Base-by-base conservation (phyloP, 2,888 invertebrate genomes). In the Papilio protenor region DNA sequence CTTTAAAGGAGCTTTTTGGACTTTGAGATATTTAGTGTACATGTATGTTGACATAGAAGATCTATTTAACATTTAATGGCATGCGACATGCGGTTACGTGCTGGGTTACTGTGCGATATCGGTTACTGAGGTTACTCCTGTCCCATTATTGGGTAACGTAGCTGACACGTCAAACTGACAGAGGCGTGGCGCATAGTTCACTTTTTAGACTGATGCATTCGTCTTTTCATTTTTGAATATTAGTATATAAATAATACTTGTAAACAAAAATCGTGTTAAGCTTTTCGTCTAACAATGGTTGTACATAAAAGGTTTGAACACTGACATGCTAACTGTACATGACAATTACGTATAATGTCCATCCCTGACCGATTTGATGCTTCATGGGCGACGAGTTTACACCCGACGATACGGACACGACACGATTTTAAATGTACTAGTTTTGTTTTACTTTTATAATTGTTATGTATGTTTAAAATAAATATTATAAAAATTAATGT, bases 121-220 rank as follows among this genome's bases (percentile, higher is more conserved):
- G 21, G 45, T 75, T 78, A 45, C 64, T 78, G 75, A 75, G 78
- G 78, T 78, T 72, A 47, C 75, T 59, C 40, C 78, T 78, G 78
- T 78, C 78, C 75, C 49, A 45, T 61, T 40, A 59, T 33, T 61
- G 61, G 71, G 16, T 14, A n/a, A 52, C 66, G 59, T 47, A 16
- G 21, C 23, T 23, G 49, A 70, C 73, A 23, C 57, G 77, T 73
- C 77, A 77, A n/a, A 69, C 12, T 45, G 66, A 69, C 66, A 69
- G 64, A 64, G 21, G 66, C 16, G 21, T 23, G 10, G 10, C n/a
- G 16, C 52, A 52, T 52, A 11, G 16, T 6, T 52, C 18, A 52
- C 18, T 49, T 49, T 16, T 49, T 49, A 49, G 23, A 47, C 47
- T 70, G 47, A 23, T 14, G 70, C 49, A 49, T 23, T 33, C 33